Base-by-base conservation (phyloP, 2,888 invertebrate species). In the Ophraella communa region DNA sequence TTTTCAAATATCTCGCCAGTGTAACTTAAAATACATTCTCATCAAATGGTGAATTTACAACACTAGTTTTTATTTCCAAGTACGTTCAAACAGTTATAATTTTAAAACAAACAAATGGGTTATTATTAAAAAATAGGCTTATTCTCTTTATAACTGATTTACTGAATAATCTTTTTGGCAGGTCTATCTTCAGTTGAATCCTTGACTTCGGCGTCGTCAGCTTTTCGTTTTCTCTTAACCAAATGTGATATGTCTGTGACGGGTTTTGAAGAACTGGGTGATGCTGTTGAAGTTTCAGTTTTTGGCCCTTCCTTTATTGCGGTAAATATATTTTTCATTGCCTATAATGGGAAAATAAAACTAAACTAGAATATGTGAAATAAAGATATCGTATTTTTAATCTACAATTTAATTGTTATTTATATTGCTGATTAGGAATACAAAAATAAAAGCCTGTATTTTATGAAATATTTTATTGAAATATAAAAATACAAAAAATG, bases 161-260 rank as follows among this genome's bases (percentile, higher is more conserved):
- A 39, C 14, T 17, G 39, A 17, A 17, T 39, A 17, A 17, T 39
- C 74, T 87, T 88, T 78, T 91, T 92, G 17, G 88, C 83, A 0
- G 89, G 87, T 27, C 17, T 14, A 5, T 27, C 27, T 51, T 24
- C 24, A 7, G 80, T 80, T 39, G 78, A 1, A n/a, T 33, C 78
- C 21, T 80, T 78, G n/a, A n/a, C n/a, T 0, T 85, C 83, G 0
- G 55, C 64, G 7, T 88, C 89, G 35, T 89, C 88, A 0, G 88
- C 83, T 81, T 92, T 93, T 72, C 91, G 85, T 81, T 94, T 94
- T 35, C 90, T 84, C 74, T 89, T 90, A 68, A 95, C 91, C 63
- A 95, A 85, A 81, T 95, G 94, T 0, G 92, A 90, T 69, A 95
- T 94, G 77, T 94, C 89, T 8, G 87, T 88, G 0, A 87, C 90